Percentiles rank a stretch among this genome's conserved stretches.
These are phyloP conservation scores for Procambarus virginalis DNA, from an alignment of 1,140 invertebrate species.

Conservation along the genomic window DNA sequence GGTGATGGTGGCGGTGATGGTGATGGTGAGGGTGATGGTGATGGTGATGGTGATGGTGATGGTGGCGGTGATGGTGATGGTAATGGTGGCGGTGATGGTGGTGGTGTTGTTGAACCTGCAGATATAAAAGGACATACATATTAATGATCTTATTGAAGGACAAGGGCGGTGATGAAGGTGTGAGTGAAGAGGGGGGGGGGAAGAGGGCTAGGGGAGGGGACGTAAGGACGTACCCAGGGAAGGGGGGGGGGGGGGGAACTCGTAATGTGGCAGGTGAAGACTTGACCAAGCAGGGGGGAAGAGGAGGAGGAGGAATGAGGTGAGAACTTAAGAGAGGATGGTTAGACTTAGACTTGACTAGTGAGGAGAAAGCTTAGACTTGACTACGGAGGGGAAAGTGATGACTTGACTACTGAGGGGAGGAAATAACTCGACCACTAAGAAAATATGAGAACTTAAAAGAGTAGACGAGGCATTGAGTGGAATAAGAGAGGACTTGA, in stretches of 20 bases:
- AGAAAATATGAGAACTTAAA: no score
- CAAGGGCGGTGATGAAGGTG: constrained; percentile 5
- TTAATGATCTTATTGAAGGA: constrained; percentile 52
- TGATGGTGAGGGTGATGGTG: constrained; percentile 2
- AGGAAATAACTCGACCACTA: no score
- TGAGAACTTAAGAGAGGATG: neutral
- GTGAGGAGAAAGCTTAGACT: no score
- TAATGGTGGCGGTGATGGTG: neutral
- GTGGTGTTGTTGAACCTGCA: neutral
- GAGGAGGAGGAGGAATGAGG: neutral
- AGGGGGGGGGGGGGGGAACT: neutral
- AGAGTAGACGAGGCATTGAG: no score
- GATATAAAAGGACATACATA: constrained; percentile 49
- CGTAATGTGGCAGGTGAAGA: neutral
- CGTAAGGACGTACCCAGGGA: no score
- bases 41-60: neutral
- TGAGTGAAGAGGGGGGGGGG: neutral
- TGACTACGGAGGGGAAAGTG: no score
- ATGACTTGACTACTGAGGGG: no score
- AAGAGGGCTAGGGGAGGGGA: neutral
- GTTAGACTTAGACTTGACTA: neutral
- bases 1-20: neutral
- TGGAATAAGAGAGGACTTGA: no score
- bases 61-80: neutral
- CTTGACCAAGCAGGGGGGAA: neutral